These are phyloP conservation scores for Gnathonemus longibarbis DNA, from an alignment of 2,113 vertebrate genomes.

Conservation along the genomic window DNA sequence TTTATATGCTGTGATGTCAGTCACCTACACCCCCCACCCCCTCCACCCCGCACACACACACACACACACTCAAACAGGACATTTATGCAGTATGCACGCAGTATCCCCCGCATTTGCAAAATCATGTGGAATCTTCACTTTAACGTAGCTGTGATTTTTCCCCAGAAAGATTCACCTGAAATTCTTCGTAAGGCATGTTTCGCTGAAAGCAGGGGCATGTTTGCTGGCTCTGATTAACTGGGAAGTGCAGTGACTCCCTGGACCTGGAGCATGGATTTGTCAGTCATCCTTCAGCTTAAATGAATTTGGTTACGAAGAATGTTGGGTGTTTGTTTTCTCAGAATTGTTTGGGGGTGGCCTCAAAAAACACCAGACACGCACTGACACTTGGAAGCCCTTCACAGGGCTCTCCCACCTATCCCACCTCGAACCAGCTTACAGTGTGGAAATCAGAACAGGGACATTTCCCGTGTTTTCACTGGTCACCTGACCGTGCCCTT, in stretches of 20 bases:
- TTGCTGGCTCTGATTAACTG: not conserved
- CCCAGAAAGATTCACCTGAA: not conserved
- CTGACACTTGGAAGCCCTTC: not conserved
- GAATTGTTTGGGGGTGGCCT: not conserved
- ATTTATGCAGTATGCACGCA: not conserved
- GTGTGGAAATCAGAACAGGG: not conserved
- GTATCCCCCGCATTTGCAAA: not conserved
- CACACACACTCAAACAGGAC: slow-evolving; percentile 16
- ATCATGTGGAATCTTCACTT: not conserved
- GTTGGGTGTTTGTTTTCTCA: slow-evolving; percentile 25
- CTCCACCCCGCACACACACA: slow-evolving; percentile 27
- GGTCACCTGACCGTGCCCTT: not conserved
- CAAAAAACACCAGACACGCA: not conserved
- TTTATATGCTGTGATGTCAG: slow-evolving; percentile 36
- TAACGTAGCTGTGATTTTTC: not conserved
- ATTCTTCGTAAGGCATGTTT: not conserved
- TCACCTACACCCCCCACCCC: not conserved
- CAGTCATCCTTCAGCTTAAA: not conserved
- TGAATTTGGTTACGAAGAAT: slow-evolving; percentile 1
- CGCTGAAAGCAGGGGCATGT: not conserved
- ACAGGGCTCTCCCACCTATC: not conserved
- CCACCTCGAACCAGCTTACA: not conserved
- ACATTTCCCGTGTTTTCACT: not conserved
- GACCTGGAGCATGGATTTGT: not conserved
- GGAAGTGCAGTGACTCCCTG: not conserved